phyloP scores from a whole-genome alignment of 1,140 invertebrate genomes.

The Thalassaphorura encarpata region DNA sequence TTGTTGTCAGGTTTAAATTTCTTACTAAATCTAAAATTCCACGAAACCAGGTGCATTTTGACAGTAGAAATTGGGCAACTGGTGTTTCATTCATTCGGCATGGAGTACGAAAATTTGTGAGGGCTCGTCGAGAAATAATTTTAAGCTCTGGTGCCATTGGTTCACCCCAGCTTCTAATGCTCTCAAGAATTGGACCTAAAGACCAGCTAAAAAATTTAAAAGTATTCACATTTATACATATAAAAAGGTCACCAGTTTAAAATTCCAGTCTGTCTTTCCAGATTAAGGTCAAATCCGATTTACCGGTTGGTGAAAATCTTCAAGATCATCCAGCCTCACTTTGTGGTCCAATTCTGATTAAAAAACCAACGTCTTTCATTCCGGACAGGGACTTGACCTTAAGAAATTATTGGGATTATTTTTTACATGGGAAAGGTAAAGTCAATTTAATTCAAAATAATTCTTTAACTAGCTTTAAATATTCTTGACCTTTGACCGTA shows the following conservation, averaged over 20 bases:
- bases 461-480: too few relatives aligned
- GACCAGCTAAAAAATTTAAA: slow-evolving; percentile 34
- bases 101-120: slow-evolving; percentile 15
- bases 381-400: slow-evolving; percentile 10
- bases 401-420: slow-evolving; percentile 11
- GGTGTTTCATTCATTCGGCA: slow-evolving; percentile 20
- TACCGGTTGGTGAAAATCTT: slow-evolving; percentile 25
- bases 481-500: not conserved
- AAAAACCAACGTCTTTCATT: slow-evolving; percentile 14
- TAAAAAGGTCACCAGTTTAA: not conserved
- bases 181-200: slow-evolving; percentile 41
- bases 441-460: too few relatives aligned
- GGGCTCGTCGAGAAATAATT: slow-evolving; percentile 34
- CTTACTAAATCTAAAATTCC: not conserved
- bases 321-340: slow-evolving; percentile 14
- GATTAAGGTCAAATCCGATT: slow-evolving; percentile 17
- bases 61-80: slow-evolving; percentile 10
- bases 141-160: slow-evolving; percentile 34
- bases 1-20: not conserved
- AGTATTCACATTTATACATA: slow-evolving; percentile 5
- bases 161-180: slow-evolving; percentile 36
- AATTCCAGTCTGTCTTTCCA: not conserved
- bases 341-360: slow-evolving; percentile 9
- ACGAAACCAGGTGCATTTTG: slow-evolving; percentile 11
- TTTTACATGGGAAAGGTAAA: slow-evolving; percentile 18